phyloP scores from a whole-genome alignment of 2,888 invertebrate species.

The Synergus gifuensis region DNA sequence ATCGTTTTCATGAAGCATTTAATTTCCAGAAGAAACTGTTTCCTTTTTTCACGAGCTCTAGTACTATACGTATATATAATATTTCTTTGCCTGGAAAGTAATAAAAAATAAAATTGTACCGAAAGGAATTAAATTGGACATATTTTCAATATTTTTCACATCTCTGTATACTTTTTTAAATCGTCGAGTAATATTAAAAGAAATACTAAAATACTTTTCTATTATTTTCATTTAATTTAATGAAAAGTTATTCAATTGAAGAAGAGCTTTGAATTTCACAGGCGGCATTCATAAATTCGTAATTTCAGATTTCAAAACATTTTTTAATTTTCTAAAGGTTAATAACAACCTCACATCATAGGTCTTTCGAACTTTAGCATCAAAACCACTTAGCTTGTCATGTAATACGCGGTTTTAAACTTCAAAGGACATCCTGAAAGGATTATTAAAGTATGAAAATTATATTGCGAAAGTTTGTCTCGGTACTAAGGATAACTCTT shows the following conservation, averaged over 20 bases:
- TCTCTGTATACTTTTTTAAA: too few relatives aligned
- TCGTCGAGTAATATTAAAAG: too few relatives aligned
- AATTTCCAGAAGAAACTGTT: background rate
- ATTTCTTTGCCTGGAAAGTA: background rate
- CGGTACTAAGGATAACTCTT: background rate
- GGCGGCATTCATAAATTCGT: too few relatives aligned
- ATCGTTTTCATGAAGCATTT: background rate
- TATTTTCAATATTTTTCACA: too few relatives aligned
- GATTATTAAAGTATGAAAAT: slow-evolving; percentile 32
- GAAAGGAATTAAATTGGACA: background rate
- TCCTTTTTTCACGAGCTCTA: background rate
- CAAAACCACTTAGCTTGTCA: slow-evolving; percentile 15
- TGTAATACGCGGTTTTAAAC: slow-evolving; percentile 3
- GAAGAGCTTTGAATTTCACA: too few relatives aligned
- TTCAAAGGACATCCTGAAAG: slow-evolving; percentile 21
- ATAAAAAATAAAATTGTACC: background rate
- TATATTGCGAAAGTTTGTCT: slow-evolving; percentile 30
- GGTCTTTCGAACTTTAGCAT: slow-evolving; percentile 14
- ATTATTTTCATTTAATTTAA: too few relatives aligned
- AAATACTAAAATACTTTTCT: too few relatives aligned
- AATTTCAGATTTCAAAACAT: too few relatives aligned
- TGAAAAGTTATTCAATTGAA: too few relatives aligned
- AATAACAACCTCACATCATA: slow-evolving; percentile 1
- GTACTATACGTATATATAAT: background rate
- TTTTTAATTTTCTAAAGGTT: background rate